Conservation (phyloP, 1,140 invertebrate genomes). For the Psix sp. region DNA sequence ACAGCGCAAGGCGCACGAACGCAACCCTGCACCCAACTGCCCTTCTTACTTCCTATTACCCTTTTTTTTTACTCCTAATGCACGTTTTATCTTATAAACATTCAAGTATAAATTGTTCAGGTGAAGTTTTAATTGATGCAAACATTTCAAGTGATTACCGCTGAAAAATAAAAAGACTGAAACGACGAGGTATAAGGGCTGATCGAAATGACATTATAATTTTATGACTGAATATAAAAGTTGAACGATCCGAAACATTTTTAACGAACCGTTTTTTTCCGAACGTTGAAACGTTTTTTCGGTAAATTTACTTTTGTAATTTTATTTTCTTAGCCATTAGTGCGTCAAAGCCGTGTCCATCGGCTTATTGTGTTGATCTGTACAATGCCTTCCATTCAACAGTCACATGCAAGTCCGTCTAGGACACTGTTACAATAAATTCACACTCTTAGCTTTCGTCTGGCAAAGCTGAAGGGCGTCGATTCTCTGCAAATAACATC, state of each 20-base stretch:
- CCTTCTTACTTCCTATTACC: conserved; percentile 53
- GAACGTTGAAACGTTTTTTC: too few relatives aligned
- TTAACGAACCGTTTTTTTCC: too few relatives aligned
- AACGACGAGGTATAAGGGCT: too few relatives aligned
- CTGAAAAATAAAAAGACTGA: too few relatives aligned
- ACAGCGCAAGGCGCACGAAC: conserved; percentile 72
- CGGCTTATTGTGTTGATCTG: conserved; percentile 30
- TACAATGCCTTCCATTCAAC: conserved; percentile 37
- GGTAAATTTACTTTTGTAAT: conserved; percentile 13
- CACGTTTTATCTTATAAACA: conserved; percentile 46
- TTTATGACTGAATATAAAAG: too few relatives aligned
- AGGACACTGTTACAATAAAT: conserved; percentile 44
- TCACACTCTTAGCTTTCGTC: conserved; percentile 38
- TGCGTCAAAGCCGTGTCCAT: conserved; percentile 26
- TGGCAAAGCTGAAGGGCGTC: conserved; percentile 3
- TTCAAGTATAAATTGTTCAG: too few relatives aligned
- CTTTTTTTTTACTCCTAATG: conserved; percentile 13
- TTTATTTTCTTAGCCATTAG: conserved; percentile 23
- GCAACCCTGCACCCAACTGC: conserved; percentile 48
- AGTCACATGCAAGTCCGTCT: conserved; percentile 45
- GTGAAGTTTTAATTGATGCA: too few relatives aligned
- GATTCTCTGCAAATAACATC: not conserved
- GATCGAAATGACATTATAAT: too few relatives aligned
- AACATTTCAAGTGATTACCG: too few relatives aligned
- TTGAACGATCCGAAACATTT: too few relatives aligned